Percentiles rank a stretch among this genome's conserved stretches.
Evolutionary conservation across 2,888 invertebrate genomes (phyloP).

Genomic region (Cryptus armator): DNA sequence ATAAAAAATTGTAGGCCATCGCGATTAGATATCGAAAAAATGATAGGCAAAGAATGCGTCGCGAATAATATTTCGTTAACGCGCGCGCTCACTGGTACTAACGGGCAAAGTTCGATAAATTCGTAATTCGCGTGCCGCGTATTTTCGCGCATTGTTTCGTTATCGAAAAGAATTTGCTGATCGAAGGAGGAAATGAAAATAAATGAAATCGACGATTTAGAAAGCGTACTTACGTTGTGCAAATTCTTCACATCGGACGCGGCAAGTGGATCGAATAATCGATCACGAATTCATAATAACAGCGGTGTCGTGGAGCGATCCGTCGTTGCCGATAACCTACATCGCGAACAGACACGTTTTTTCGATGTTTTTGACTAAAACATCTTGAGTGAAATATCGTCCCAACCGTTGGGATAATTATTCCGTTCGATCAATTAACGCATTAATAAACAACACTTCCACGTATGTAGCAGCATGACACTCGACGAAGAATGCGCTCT

Average conservation of each 20-base stretch:
- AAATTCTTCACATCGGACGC: constrained; percentile 27
- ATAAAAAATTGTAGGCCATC: constrained; percentile 17
- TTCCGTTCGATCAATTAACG: constrained; percentile 33
- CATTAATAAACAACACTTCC: constrained; percentile 50
- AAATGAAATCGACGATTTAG: neutral
- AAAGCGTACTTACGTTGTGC: constrained; percentile 25
- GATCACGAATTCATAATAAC: constrained; percentile 51
- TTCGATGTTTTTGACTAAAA: neutral
- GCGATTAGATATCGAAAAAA: constrained; percentile 47
- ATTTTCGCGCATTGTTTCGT: neutral
- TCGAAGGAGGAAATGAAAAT: neutral
- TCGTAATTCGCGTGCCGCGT: neutral
- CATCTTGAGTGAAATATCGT: constrained; percentile 39
- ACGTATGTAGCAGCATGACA: constrained; percentile 61
- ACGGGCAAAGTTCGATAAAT: constrained; percentile 43
- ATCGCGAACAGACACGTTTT: constrained; percentile 11
- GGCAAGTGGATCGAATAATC: constrained; percentile 38
- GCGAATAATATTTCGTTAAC: neutral
- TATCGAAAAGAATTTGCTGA: neutral
- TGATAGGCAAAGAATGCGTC: neutral
- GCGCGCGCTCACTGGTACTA: constrained; percentile 9
- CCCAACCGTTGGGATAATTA: constrained; percentile 18
- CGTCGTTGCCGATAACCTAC: constrained; percentile 54
- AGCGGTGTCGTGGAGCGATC: constrained; percentile 22
- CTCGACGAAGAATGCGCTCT: constrained; percentile 47